Percentiles rank a stretch among this genome's conserved stretches.
phyloP scores from a whole-genome alignment of 2,888 invertebrate genomes.

The Temnothorax unifasciatus region DNA sequence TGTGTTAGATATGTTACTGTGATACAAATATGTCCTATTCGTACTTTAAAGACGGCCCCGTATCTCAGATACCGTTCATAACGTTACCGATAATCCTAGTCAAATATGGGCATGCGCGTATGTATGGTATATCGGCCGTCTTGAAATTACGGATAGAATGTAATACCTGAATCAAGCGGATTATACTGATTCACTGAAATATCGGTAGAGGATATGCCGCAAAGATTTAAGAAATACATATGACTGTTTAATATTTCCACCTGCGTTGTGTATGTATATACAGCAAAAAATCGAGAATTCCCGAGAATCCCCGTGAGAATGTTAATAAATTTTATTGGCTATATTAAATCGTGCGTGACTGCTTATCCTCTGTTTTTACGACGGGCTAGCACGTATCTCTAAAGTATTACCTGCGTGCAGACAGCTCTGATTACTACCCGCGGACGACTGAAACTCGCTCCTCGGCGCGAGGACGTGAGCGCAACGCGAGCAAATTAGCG shows the following conservation, averaged over 20 bases:
- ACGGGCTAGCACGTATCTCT: background rate
- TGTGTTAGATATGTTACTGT: slow-evolving; percentile 64
- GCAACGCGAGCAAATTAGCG: slow-evolving; percentile 38
- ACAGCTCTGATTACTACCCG: background rate
- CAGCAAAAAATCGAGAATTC: background rate
- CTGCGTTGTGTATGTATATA: slow-evolving; percentile 7
- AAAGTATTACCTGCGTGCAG: background rate
- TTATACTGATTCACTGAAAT: background rate
- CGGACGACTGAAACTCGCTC: background rate
- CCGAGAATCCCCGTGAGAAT: slow-evolving; percentile 4
- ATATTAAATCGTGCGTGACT: background rate
- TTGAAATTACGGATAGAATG: slow-evolving; percentile 26
- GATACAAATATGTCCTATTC: slow-evolving; percentile 48
- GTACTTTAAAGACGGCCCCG: slow-evolving; percentile 13
- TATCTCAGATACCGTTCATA: background rate
- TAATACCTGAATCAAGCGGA: slow-evolving; percentile 23
- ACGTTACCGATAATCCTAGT: slow-evolving; percentile 29
- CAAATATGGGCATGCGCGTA: slow-evolving; percentile 12
- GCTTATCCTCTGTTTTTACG: background rate
- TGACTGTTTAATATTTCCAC: slow-evolving; percentile 34
- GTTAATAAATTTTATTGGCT: slow-evolving; percentile 42
- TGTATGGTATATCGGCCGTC: slow-evolving; percentile 14
- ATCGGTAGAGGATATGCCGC: background rate
- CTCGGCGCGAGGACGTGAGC: background rate
- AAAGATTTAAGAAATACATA: slow-evolving; percentile 9